Base-by-base conservation (phyloP, 2,888 invertebrate genomes). In the Cheilosia pagana region DNA sequence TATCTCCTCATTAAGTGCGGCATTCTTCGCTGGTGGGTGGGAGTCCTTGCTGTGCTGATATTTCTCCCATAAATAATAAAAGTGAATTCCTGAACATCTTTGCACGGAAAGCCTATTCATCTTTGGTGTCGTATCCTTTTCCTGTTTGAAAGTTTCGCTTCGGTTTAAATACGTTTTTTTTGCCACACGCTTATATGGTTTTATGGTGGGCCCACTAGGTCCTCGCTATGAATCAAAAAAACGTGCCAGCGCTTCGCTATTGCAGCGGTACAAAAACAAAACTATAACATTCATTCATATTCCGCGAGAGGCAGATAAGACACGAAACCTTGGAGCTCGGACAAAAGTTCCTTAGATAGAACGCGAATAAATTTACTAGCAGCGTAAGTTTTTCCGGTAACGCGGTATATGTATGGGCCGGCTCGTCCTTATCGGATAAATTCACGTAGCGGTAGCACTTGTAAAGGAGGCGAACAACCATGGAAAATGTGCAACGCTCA, bases 1-100 rank as follows among this genome's bases (percentile, higher is more conserved):
- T 85, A 85, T 85, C 85, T 85, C 71, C 85, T 85, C 85, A 85
- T 85, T 85, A 85, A 81, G 85, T n/a, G n/a, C 76, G 81, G 81
- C 67, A 81, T 76, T 85, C 71, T 71, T 60, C 52, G 71, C 21
- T 59, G 31, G 19, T 52, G 65, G 10, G 41, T 12, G 12, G 39
- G 5, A 12, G n/a, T 45, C 16, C 7, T 31, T 23, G 57, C 53
- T 23, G 57, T n/a, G 28, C 60, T 79, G 53, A 70, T 79, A 70
- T 75, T 81, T 85, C 43, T 19, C 39, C 59, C 81, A 85, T 85
- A 81, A 85, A 85, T 85, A 81, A 85, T 85, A 76, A 79, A 83
- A 67, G 19, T 55, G 75, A 81, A 76, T 76, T 76, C 75, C 48
- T 39, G 65, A 75, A 75, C 50, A 81, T 85, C 75, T 76, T 75